phyloP scores from a whole-genome alignment of 2,888 invertebrate species.

The Amblyteles armatorius region DNA sequence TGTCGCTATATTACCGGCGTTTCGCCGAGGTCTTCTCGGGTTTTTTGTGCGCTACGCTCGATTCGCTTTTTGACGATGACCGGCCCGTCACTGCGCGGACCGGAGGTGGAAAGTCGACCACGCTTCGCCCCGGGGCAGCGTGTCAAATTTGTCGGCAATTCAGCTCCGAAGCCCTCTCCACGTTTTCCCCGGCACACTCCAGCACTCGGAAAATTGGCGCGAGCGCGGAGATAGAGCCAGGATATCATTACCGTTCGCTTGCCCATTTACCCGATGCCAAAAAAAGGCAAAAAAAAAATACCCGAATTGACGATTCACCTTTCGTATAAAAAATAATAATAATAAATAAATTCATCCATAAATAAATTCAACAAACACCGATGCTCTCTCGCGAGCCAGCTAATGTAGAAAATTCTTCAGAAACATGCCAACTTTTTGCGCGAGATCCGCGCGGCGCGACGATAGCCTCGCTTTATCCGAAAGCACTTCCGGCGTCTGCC shows the following conservation, averaged over 20 bases:
- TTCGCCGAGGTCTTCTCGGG: neutral
- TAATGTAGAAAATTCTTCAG: neutral
- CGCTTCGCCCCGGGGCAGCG: constrained; percentile 21
- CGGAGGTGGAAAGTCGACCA: constrained; percentile 15
- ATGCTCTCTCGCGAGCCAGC: neutral
- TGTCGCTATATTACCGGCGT: constrained; percentile 11
- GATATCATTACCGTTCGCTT: constrained; percentile 42
- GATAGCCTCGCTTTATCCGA: neutral
- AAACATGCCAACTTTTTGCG: constrained; percentile 3
- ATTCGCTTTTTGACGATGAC: constrained; percentile 38
- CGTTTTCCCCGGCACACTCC: neutral
- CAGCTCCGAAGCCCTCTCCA: constrained; percentile 6
- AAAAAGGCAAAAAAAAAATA: neutral
- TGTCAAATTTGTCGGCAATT: constrained; percentile 32
- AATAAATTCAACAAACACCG: neutral
- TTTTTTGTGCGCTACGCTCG: constrained; percentile 12
- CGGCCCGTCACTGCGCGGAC: neutral
- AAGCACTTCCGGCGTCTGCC: constrained; percentile 8
- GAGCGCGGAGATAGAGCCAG: neutral
- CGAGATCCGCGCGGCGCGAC: neutral
- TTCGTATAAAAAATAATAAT: neutral
- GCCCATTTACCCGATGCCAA: neutral
- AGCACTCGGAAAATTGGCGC: constrained; percentile 4
- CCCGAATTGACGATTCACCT: neutral
- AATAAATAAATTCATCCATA: neutral